phyloP scores from a whole-genome alignment of 2,797 vertebrate species.

The Sphenopsis melanotis region DNA sequence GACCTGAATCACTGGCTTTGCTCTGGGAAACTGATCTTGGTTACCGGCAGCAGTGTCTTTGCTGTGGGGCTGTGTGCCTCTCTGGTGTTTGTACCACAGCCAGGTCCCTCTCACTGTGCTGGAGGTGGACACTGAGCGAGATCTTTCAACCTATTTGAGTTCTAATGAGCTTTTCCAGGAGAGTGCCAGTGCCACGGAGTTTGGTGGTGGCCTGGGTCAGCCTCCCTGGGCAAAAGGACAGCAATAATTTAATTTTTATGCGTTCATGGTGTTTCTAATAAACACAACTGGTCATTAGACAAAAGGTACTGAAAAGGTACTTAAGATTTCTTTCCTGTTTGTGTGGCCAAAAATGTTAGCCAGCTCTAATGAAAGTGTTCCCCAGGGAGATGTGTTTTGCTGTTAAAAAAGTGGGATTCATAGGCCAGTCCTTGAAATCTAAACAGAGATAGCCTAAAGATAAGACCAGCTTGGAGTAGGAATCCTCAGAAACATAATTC shows the following conservation, averaged over 20 bases:
- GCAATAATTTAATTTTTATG: neutral
- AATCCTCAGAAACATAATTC: neutral
- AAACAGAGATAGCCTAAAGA: neutral
- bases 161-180: neutral
- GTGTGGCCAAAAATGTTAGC: neutral
- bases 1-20: neutral
- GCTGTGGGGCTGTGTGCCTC: neutral
- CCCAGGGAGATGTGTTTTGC: neutral
- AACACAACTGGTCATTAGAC: neutral
- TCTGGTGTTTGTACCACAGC: neutral
- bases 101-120: neutral
- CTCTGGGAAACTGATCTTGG: neutral
- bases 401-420: neutral
- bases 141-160: neutral
- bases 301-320: neutral
- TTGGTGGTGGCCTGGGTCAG: neutral
- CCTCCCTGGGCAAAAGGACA: neutral
- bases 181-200: accelerated
- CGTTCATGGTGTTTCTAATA: neutral
- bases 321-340: conserved; percentile 11
- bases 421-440: neutral
- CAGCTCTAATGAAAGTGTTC: neutral
- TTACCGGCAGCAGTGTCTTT: neutral
- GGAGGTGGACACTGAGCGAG: neutral
- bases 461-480: neutral